Evolutionary conservation across 2,113 vertebrate genomes (phyloP).

Genomic region (Charadrius vociferus): DNA sequence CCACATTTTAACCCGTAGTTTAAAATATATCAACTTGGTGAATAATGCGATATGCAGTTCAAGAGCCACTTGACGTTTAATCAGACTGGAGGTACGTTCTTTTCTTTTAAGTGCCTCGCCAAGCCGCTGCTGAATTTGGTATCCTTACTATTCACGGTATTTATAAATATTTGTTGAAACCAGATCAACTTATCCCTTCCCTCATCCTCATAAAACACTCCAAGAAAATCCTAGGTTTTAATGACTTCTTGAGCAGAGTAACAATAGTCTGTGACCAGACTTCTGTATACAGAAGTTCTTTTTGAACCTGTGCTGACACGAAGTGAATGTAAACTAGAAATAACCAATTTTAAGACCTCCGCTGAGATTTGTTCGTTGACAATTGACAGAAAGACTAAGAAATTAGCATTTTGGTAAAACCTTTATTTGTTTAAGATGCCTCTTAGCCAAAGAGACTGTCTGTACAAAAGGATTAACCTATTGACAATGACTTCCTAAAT

Average conservation of each 20-base stretch:
- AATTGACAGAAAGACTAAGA: constrained; percentile 71
- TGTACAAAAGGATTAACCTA: constrained; percentile 81
- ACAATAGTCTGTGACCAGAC: constrained; percentile 60
- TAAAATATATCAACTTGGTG: background rate
- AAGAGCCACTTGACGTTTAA: constrained; percentile 38
- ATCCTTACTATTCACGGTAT: background rate
- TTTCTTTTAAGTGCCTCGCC: background rate
- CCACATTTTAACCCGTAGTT: background rate
- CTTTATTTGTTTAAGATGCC: constrained; percentile 76
- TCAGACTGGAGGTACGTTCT: background rate
- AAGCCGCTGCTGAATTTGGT: constrained; percentile 5
- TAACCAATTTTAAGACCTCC: constrained; percentile 68
- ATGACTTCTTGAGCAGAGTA: constrained; percentile 63
- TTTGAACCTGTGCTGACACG: constrained; percentile 62
- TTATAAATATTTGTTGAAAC: constrained; percentile 59
- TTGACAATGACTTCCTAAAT: constrained; percentile 81
- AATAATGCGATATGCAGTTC: background rate
- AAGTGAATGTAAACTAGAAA: constrained; percentile 72
- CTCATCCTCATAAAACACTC: constrained; percentile 20
- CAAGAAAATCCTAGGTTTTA: constrained; percentile 61
- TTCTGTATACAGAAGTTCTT: constrained; percentile 60
- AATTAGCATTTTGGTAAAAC: constrained; percentile 80
- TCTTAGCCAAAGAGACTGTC: constrained; percentile 75
- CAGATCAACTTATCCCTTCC: constrained; percentile 19
- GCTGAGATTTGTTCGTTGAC: constrained; percentile 66